These are phyloP conservation scores for Sycophaga agraensis DNA, from an alignment of 1,140 invertebrate species.

Conservation along the genomic window DNA sequence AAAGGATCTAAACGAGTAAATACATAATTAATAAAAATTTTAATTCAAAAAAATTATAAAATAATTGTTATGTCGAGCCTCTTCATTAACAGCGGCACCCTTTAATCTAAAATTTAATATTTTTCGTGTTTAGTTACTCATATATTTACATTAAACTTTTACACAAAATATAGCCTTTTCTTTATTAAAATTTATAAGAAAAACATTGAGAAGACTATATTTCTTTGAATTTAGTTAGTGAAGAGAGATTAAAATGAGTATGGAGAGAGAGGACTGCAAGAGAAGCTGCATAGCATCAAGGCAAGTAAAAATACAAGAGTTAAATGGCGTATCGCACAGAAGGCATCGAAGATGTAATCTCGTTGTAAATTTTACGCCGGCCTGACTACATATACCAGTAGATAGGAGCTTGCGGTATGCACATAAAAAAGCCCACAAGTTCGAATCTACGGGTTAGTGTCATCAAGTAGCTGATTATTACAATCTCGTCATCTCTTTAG, in stretches of 20 bases:
- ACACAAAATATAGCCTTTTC: no score
- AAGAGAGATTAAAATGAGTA: not conserved
- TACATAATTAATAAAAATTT: no score
- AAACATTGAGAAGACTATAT: no score
- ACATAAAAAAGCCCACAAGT: slow-evolving; percentile 61
- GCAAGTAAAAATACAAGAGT: not conserved
- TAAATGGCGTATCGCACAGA: not conserved
- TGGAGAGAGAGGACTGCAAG: not conserved
- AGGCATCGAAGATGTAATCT: slow-evolving; percentile 26
- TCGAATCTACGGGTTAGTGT: slow-evolving; percentile 61
- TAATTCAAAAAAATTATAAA: no score
- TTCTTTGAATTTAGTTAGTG: no score
- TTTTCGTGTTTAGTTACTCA: no score
- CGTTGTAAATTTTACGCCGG: slow-evolving; percentile 50
- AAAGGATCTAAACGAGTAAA: no score
- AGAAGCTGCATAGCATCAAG: not conserved
- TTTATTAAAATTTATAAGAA: no score
- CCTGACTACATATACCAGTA: slow-evolving; percentile 61
- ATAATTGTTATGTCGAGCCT: no score
- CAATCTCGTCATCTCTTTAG: not conserved
- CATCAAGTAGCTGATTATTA: slow-evolving; percentile 54
- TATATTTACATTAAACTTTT: no score
- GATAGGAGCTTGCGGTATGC: slow-evolving; percentile 61
- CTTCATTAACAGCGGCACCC: no score
- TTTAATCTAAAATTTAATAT: no score